Evolutionary conservation across 2,797 vertebrate genomes (phyloP), one percentile per base, ranked within the genome.

Genomic region (Paratrypauchen microcephalus): DNA sequence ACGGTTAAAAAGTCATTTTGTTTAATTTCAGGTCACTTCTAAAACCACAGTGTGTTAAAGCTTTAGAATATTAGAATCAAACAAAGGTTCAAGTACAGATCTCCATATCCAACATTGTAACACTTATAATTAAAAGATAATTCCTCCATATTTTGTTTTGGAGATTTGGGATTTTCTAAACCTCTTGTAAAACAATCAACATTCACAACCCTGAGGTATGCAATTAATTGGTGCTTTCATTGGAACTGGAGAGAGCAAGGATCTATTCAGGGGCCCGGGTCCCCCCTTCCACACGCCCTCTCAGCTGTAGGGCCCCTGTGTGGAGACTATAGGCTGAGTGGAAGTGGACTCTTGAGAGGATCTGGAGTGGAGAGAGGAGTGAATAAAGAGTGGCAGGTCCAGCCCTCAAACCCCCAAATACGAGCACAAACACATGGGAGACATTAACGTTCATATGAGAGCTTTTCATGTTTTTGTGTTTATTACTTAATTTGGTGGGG

Each of bases 361-460:
- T 74, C 55, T 84, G 68, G 87, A 87, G 85, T 79, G 80, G 82
- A 83, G 74, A 55, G 32, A 65, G 79, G 74, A 56, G 73, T 72
- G 76, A 75, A 86, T 87, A 80, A 82, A 86, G 85, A 87, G 86
- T 78, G 86, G 78, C 81, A 78, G 82, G 72, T 81, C 75, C 82
- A 80, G 73, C 80, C 79, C 79, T 85, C 73, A 75, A 75, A 92
- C 71, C 84, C 75, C 74, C 80, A 75, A 61, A 36, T 67, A 85
- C 70, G 83, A 78, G 84, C 26, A 47, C 73, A 81, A 73, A 85
- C 91, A 92, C 84, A 89, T 92, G 92, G 91, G 88, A 92, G 80
- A 71, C 85, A 92, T 92, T 92, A 92, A 72, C 1, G 32, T 36
- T 36, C 32, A 36, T 36, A 9, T 8, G 32, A 36, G 32, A 36